Conservation (phyloP, 2,797 vertebrate species). For the Garrulus glandarius region DNA sequence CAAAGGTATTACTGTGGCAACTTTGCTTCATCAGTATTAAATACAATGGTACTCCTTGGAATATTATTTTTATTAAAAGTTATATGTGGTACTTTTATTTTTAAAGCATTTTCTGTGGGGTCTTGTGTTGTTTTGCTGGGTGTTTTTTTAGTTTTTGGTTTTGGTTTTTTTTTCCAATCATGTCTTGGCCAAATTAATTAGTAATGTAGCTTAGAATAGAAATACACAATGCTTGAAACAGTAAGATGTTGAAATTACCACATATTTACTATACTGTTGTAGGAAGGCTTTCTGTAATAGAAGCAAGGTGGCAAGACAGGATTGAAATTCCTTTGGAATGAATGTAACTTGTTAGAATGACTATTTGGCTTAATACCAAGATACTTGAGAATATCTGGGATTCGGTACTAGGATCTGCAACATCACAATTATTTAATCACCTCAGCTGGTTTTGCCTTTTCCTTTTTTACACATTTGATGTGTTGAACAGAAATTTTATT, state of each 20-base stretch:
- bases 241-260: neutral
- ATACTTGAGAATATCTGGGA: neutral
- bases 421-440: neutral
- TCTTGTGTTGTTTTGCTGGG: neutral
- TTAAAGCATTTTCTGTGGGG: slow-evolving; percentile 57
- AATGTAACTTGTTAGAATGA: neutral
- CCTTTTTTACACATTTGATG: neutral
- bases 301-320: neutral
- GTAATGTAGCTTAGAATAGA: slow-evolving; percentile 64
- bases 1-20: slow-evolving; percentile 50
- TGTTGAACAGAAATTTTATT: neutral
- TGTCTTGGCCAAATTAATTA: slow-evolving; percentile 35
- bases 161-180: slow-evolving; percentile 8
- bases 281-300: slow-evolving; percentile 31
- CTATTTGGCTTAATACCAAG: neutral
- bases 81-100: slow-evolving; percentile 66
- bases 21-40: slow-evolving; percentile 80
- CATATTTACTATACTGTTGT: neutral
- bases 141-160: neutral
- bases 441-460: neutral
- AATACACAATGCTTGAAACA: slow-evolving; percentile 17
- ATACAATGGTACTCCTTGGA: slow-evolving; percentile 60
- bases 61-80: slow-evolving; percentile 53
- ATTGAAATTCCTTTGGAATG: neutral
- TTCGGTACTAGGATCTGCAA: neutral